These are phyloP conservation scores for Lithosia quadra DNA, from an alignment of 2,888 invertebrate genomes.

Conservation along the genomic window DNA sequence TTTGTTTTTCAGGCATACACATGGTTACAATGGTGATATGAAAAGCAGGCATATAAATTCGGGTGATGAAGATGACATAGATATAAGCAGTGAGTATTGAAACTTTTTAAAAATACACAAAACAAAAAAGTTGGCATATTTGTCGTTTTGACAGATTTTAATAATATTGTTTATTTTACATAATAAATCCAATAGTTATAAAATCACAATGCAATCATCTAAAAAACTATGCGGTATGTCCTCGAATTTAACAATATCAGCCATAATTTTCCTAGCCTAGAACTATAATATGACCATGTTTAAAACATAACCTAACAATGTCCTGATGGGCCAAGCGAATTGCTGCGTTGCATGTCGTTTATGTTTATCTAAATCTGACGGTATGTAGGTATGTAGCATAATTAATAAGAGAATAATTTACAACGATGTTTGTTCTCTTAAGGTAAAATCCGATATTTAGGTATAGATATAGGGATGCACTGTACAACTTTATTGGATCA, in stretches of 20 bases:
- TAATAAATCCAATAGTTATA: slow-evolving; percentile 5
- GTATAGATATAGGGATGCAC: background rate
- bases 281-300: background rate
- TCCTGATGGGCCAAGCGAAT: slow-evolving; percentile 16
- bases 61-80: slow-evolving; percentile 84
- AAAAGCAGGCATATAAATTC: slow-evolving; percentile 80
- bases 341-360: slow-evolving; percentile 6
- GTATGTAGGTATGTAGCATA: background rate
- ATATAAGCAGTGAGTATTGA: slow-evolving; percentile 81
- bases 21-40: slow-evolving; percentile 84
- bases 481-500: background rate
- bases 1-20: slow-evolving; percentile 72
- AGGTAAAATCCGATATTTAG: too few species aligned
- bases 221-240: slow-evolving; percentile 37
- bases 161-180: slow-evolving; percentile 29
- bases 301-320: background rate
- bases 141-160: slow-evolving; percentile 21
- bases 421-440: background rate
- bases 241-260: slow-evolving; percentile 16
- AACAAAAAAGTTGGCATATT: background rate
- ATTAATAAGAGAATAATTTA: background rate
- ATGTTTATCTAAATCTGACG: background rate
- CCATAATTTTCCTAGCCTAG: background rate
- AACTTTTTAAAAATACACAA: slow-evolving; percentile 10
- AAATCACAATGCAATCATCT: slow-evolving; percentile 29